phyloP scores from a whole-genome alignment of 2,113 vertebrate species.

The Syngnathus typhle region DNA sequence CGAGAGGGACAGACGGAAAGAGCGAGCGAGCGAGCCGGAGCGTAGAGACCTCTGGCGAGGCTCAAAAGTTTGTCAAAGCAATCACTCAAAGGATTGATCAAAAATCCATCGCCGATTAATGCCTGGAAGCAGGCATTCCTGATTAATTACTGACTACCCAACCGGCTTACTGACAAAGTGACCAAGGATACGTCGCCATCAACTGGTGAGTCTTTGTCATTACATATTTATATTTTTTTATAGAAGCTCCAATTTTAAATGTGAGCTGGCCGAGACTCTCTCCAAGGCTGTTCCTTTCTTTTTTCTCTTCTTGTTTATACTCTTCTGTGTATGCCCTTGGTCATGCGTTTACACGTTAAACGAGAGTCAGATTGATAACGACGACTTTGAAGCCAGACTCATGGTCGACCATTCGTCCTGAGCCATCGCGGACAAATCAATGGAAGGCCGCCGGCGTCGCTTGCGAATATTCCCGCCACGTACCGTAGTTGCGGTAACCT shows the following conservation, averaged over 20 bases:
- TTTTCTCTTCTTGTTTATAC: neutral
- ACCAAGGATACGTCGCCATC: no score
- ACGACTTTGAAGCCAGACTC: neutral
- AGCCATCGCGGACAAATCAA: neutral
- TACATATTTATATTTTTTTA: no score
- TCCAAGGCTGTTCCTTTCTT: neutral
- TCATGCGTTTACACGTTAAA: neutral
- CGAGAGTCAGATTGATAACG: neutral
- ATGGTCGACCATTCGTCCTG: neutral
- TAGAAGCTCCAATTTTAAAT: no score
- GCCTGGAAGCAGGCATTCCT: neutral
- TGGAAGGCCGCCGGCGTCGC: neutral
- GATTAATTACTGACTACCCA: no score
- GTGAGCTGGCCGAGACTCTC: no score
- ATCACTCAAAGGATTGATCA: neutral
- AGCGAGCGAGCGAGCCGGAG: no score
- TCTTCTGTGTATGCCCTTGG: neutral
- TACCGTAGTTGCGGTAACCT: conserved; percentile 17
- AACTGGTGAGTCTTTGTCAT: no score
- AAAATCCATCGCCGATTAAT: neutral
- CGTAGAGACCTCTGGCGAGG: neutral
- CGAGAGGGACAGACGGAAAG: neutral
- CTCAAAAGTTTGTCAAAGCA: neutral
- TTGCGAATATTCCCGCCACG: conserved; percentile 65
- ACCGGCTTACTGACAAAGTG: no score